These are phyloP conservation scores for Pollenia griseotomentosa DNA, from an alignment of 2,888 invertebrate genomes.

Conservation along the genomic window DNA sequence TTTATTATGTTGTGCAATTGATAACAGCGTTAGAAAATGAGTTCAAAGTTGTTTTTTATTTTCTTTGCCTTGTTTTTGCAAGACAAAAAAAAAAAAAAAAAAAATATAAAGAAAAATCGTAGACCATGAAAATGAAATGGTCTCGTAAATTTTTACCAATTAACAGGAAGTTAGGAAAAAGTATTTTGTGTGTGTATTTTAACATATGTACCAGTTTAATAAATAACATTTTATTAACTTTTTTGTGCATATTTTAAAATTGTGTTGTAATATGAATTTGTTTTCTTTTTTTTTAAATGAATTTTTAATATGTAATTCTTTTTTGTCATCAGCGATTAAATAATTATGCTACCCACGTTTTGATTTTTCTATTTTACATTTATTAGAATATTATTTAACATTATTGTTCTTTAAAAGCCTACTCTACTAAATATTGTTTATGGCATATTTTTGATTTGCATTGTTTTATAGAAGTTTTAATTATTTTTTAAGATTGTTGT, in stretches of 20 bases:
- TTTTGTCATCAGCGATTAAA: constrained; percentile 20
- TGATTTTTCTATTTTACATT: constrained; percentile 3
- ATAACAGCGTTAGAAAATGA: constrained; percentile 42
- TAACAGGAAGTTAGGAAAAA: constrained; percentile 75
- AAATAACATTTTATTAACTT: neutral
- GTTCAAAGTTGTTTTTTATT: constrained; percentile 49
- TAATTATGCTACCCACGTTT: constrained; percentile 69
- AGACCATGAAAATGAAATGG: constrained; percentile 68
- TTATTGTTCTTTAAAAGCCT: constrained; percentile 54
- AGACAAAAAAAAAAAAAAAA: constrained; percentile 1
- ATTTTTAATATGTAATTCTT: neutral
- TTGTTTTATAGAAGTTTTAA: constrained; percentile 72
- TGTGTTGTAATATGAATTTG: constrained; percentile 12
- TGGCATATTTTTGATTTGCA: constrained; percentile 76
- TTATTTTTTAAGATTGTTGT: constrained; percentile 25
- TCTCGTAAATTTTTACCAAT: constrained; percentile 61
- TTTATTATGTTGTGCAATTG: constrained; percentile 46
- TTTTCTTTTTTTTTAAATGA: neutral
- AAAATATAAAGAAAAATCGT: constrained; percentile 38
- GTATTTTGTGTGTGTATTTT: constrained; percentile 74
- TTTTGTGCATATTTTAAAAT: constrained; percentile 17
- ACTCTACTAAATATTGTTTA: constrained; percentile 74
- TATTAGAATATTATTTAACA: constrained; percentile 37
- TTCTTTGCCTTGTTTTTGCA: constrained; percentile 29
- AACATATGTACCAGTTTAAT: constrained; percentile 17